Percentiles rank a stretch among this genome's conserved stretches.
Evolutionary conservation across 2,797 vertebrate genomes (phyloP).

Genomic region (Distichodus sexfasciatus): DNA sequence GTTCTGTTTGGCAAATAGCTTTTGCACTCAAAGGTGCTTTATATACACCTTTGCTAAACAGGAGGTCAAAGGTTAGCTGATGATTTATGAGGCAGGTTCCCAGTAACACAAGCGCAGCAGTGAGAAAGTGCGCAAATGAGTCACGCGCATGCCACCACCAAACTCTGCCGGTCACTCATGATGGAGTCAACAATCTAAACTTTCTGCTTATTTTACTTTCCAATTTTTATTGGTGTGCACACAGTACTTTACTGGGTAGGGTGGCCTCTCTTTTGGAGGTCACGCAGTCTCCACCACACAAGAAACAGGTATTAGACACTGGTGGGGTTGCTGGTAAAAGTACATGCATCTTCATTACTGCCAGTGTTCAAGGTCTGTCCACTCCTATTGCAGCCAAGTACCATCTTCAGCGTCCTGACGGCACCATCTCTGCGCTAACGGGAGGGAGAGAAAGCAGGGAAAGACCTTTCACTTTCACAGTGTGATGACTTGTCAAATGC

Average conservation of each 20-base stretch:
- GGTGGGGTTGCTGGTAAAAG: background rate
- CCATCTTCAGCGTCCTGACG: background rate
- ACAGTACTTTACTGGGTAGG: background rate
- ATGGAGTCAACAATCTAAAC: background rate
- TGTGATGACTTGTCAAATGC: slow-evolving; percentile 27
- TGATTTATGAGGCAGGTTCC: slow-evolving; percentile 31
- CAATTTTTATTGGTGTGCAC: background rate
- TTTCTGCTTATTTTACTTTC: background rate
- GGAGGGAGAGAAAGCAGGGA: background rate
- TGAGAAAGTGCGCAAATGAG: background rate
- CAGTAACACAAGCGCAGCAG: background rate
- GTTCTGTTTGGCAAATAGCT: background rate
- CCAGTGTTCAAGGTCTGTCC: background rate
- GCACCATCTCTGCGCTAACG: background rate
- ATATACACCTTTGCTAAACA: slow-evolving; percentile 32
- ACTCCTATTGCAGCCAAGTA: background rate
- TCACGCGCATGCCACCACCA: too few species aligned
- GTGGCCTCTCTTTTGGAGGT: slow-evolving; percentile 1
- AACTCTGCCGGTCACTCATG: too few species aligned
- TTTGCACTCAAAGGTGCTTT: slow-evolving; percentile 5
- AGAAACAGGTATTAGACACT: background rate
- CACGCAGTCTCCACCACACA: background rate
- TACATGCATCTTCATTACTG: slow-evolving; percentile 34
- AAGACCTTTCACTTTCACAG: slow-evolving; percentile 27
- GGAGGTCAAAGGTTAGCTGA: slow-evolving; percentile 18